Evolutionary conservation across 1,140 invertebrate genomes (phyloP), one percentile per base, ranked within the genome.

Genomic region (Sogatella furcifera): DNA sequence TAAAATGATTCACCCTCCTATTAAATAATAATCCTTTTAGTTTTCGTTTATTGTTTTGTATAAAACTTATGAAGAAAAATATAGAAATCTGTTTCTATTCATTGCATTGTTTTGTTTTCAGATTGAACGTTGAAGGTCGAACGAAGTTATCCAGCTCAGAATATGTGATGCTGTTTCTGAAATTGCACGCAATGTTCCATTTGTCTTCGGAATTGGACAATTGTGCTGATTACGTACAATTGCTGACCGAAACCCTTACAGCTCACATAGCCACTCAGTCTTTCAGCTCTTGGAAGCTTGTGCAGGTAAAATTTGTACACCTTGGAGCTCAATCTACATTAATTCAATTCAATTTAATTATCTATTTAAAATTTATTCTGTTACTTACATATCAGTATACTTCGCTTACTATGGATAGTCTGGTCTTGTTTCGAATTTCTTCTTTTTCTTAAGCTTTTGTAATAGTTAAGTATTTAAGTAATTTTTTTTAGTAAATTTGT

Each of bases 181-280:
- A 83, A 62, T 75, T 85, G 49, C 83, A 85, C 65, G 81, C 81
- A 13, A 71, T 81, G 41, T 71, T 86, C 19, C 81, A 85, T 64
- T 76, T 80, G 22, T 71, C 77, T 44, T 76, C 75, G 57, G 80
- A 85, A 67, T 66, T 86, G 34, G 76, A 76, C 15, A 72, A 77
- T 55, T 84, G 84, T 2, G 73, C 76, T 14, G 72, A 75, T 2
- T 75, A 85, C 24, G 78, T 83, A 17, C 79, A 78, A 69, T 78
- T 76, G 42, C 77, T 88, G 21, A 82, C 81, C n/a, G 77, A 82
- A 9, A 84, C 83, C 31, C 73, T 91, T 55, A 86, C 85, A 2
- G 80, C 85, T 1, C 78, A 89, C 42, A 80, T 90, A 1, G 87
- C 86, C 0, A 88, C 88, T 0, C 85, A 90, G 67, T 85, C 84